Conservation (phyloP, 2,888 invertebrate genomes). For the Himalopsyche anomala region DNA sequence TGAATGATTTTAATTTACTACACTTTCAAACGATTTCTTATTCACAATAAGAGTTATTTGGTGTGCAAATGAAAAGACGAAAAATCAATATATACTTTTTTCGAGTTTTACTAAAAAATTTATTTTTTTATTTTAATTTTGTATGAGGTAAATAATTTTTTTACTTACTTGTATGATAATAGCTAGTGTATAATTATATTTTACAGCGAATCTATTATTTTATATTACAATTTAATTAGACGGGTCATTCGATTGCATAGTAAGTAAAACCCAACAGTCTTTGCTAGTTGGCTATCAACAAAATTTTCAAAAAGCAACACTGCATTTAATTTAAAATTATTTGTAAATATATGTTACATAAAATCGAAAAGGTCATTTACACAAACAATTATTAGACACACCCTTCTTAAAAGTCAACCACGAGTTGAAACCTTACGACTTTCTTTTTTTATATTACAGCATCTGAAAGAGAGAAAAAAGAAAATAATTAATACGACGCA, state of each 20-base stretch:
- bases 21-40: too few relatives aligned
- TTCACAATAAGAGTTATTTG: too few relatives aligned
- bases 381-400: slow-evolving; percentile 48
- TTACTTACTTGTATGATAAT: slow-evolving; percentile 33
- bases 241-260: slow-evolving; percentile 23
- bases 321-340: slow-evolving; percentile 41
- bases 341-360: slow-evolving; percentile 48
- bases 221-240: slow-evolving; percentile 27
- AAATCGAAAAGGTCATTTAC: slow-evolving; percentile 44
- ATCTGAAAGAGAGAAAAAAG: slow-evolving; percentile 62
- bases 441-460: slow-evolving; percentile 55
- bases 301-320: slow-evolving; percentile 49
- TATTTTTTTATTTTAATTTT: not conserved
- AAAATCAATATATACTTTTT: too few relatives aligned
- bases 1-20: too few relatives aligned
- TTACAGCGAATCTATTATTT: slow-evolving; percentile 20
- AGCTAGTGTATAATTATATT: slow-evolving; percentile 7
- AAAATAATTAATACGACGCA: not conserved
- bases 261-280: slow-evolving; percentile 7
- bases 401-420: slow-evolving; percentile 57
- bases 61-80: too few relatives aligned
- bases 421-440: slow-evolving; percentile 44
- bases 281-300: slow-evolving; percentile 7
- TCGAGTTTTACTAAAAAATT: too few relatives aligned
- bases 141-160: not conserved